A percentile compares a stretch with the other conserved stretches of the same genome.
These are phyloP conservation scores for Creontiades dilutus DNA, from an alignment of 2,888 invertebrate genomes.

Conservation along the genomic window DNA sequence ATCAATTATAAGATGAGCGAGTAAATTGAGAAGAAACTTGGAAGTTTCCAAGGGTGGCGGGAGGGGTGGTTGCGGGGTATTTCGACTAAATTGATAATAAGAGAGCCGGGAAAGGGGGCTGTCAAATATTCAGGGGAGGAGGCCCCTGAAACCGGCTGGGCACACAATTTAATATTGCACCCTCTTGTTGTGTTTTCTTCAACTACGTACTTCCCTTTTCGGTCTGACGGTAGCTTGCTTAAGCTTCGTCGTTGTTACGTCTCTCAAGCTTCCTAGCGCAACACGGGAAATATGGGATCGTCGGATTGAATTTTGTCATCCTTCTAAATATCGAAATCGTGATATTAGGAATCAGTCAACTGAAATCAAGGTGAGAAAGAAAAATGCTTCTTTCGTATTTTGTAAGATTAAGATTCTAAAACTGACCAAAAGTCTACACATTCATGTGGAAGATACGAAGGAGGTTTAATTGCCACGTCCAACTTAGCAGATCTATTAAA, in stretches of 20 bases:
- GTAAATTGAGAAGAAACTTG: neutral
- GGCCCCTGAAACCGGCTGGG: neutral
- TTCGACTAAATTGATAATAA: constrained; percentile 25
- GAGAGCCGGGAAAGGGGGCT: neutral
- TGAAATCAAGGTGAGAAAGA: too few species aligned
- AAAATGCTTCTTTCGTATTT: too few species aligned
- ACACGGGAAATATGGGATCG: too few species aligned
- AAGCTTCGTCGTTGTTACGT: neutral
- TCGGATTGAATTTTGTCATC: too few species aligned
- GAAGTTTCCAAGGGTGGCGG: neutral
- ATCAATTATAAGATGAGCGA: neutral
- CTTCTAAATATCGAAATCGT: too few species aligned
- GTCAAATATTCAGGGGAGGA: constrained; percentile 8
- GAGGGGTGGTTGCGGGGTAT: neutral
- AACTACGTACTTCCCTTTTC: constrained; percentile 6
- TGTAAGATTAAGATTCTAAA: too few species aligned
- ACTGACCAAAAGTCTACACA: too few species aligned
- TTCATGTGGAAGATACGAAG: too few species aligned
- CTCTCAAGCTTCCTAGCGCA: too few species aligned
- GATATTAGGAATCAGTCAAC: too few species aligned
- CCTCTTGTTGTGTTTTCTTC: constrained; percentile 2
- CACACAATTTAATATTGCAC: constrained; percentile 30
- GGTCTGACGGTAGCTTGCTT: constrained; percentile 6
- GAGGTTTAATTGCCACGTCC: too few species aligned
- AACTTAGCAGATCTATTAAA: too few species aligned